Evolutionary conservation across 2,888 invertebrate species (phyloP), one percentile per base, ranked within the genome.

Genomic region (Leptinotarsa juncta): DNA sequence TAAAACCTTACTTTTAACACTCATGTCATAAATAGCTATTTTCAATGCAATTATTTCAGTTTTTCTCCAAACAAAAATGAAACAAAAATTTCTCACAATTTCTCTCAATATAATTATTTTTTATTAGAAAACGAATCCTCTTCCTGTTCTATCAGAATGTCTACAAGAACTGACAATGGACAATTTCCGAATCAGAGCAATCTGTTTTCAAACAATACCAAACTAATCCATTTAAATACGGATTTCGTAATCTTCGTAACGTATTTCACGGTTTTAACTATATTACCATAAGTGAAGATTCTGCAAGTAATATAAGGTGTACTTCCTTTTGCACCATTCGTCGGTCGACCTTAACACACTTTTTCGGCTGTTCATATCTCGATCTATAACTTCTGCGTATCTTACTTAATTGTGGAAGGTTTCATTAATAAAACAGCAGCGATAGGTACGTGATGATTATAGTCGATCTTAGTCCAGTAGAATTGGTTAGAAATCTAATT

Each of bases 301-400:
- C 67, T 70, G 71, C 74, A 74, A 76, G 74, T 78, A 74, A 73
- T 74, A 74, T 75, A 66, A 51, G 65, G 60, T 51, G 48, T 70
- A 72, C 72, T 78, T 78, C 78, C 78, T 76, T 78, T 78, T 76
- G 67, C 76, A 72, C 70, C 76, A 76, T 75, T 67, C 73, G 74
- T 75, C 69, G 60, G 23, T 26, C 76, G 78, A 76, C 78, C 78
- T 78, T 78, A 78, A 76, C 78, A 78, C 73, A 78, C 76, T 76
- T 78, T 62, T 70, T 66, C 57, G 65, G 51, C 50, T 73, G 67
- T 70, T 76, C 71, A 75, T 73, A 68, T 70, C 73, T 73, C 66
- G 69, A 57, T 71, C 73, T 66, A 48, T 72, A 73, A 67, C 73
- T 76, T 71, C 76, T 75, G 60, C 62, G 48, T 69, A 69, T 49